Percentiles rank a stretch among this genome's conserved stretches.
phyloP scores from a whole-genome alignment of 2,113 vertebrate species.

The Ia io region DNA sequence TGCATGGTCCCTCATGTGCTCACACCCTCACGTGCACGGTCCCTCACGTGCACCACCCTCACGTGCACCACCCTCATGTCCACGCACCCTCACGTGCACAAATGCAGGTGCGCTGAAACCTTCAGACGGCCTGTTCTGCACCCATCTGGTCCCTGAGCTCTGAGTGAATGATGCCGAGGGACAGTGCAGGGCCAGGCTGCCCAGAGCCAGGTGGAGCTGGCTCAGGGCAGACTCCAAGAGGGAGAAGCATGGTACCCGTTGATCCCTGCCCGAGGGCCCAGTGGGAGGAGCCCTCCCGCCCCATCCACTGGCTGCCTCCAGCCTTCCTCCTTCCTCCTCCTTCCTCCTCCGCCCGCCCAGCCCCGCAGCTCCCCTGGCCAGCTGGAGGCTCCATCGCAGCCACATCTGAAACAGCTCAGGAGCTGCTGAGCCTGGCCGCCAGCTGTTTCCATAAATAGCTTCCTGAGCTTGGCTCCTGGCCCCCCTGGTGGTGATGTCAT shows the following conservation, averaged over 20 bases:
- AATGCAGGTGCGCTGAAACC: background rate
- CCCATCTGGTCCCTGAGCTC: background rate
- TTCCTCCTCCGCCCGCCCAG: rapidly evolving
- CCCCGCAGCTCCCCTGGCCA: background rate
- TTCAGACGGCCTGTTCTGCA: background rate
- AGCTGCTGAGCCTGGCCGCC: conserved; percentile 43
- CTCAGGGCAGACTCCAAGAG: background rate
- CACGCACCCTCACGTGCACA: rapidly evolving
- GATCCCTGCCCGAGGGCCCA: background rate
- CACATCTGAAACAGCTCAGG: conserved; percentile 78
- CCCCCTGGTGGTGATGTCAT: conserved; percentile 81
- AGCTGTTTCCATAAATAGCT: conserved; percentile 81
- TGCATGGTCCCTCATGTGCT: no score
- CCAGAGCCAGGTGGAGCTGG: background rate
- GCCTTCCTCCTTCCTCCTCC: rapidly evolving
- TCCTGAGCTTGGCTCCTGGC: conserved; percentile 62
- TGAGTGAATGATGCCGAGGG: background rate
- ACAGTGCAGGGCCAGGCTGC: background rate
- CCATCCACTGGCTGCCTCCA: rapidly evolving
- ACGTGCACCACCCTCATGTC: rapidly evolving
- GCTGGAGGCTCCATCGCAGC: conserved; percentile 47
- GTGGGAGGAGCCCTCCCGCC: rapidly evolving
- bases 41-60: no score
- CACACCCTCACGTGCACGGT: no score
- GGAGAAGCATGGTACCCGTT: rapidly evolving